phyloP scores from a whole-genome alignment of 2,113 vertebrate species.

The Rhynchomys soricoides region DNA sequence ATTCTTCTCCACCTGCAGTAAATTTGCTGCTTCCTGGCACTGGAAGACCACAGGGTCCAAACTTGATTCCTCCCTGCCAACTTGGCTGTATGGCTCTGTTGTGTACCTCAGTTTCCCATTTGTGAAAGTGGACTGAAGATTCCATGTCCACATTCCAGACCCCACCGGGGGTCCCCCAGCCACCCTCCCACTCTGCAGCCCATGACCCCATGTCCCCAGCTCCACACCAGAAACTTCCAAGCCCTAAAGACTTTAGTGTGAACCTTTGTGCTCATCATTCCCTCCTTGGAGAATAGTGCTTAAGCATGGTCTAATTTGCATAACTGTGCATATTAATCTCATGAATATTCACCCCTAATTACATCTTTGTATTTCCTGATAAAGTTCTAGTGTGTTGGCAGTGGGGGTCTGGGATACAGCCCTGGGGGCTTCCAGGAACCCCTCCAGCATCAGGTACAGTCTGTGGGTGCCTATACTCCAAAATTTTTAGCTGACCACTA shows the following conservation, averaged over 20 bases:
- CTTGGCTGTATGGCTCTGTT: fast-evolving
- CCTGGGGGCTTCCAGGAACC: neutral
- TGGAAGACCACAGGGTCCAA: neutral
- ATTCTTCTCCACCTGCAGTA: neutral
- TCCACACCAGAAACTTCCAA: conserved; percentile 79
- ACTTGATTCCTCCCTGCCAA: neutral
- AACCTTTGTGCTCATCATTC: conserved; percentile 84
- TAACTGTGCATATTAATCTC: conserved; percentile 99
- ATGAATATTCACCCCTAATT: conserved; percentile 97
- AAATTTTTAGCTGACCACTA: neutral
- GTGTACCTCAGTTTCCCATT: neutral
- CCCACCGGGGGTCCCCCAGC: neutral
- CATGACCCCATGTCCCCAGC: neutral
- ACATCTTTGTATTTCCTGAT: conserved; percentile 39
- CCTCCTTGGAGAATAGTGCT: conserved; percentile 85
- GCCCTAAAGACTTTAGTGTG: conserved; percentile 77
- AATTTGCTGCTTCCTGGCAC: neutral
- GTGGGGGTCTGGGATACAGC: conserved; percentile 65
- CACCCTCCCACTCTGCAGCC: neutral
- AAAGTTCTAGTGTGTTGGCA: conserved; percentile 84
- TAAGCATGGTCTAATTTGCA: conserved; percentile 98
- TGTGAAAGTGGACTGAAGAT: neutral
- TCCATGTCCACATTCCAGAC: neutral
- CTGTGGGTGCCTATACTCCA: neutral
- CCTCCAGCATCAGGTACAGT: neutral